Evolutionary conservation across 2,888 invertebrate species (phyloP).

Genomic region (Rhyacophila evoluta): DNA sequence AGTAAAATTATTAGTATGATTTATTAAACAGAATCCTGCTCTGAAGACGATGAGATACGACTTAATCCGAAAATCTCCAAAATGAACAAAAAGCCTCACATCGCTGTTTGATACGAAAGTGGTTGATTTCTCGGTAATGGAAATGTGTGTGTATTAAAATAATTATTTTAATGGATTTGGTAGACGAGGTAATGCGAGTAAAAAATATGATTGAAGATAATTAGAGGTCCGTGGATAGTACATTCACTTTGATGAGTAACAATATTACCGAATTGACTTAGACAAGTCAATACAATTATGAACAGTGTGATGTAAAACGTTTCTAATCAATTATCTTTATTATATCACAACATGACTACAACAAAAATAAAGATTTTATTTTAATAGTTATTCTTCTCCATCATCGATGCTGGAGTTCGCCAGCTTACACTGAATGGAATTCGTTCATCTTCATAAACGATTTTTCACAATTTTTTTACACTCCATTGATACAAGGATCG

Average conservation of each 20-base stretch:
- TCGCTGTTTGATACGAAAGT: background rate
- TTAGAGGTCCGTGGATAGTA: background rate
- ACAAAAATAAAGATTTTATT: no score
- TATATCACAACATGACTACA: no score
- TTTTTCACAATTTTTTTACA: no score
- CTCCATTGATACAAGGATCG: no score
- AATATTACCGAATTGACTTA: background rate
- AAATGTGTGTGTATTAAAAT: slow-evolving; percentile 1
- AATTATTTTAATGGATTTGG: slow-evolving; percentile 3
- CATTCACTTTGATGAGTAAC: background rate
- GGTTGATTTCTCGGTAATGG: background rate
- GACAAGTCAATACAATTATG: background rate
- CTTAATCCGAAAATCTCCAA: background rate
- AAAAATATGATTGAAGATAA: background rate
- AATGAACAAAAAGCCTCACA: background rate
- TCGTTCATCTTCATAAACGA: no score
- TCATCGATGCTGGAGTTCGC: no score
- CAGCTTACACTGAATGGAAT: no score
- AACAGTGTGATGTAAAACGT: background rate
- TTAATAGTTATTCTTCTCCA: no score
- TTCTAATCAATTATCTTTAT: no score
- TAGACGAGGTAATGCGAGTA: background rate
- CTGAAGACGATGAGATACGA: background rate
- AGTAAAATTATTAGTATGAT: no score
- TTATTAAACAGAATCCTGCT: no score